Percentiles rank a stretch among this genome's conserved stretches.
phyloP scores from a whole-genome alignment of 2,113 vertebrate species.

The Octodon degus region DNA sequence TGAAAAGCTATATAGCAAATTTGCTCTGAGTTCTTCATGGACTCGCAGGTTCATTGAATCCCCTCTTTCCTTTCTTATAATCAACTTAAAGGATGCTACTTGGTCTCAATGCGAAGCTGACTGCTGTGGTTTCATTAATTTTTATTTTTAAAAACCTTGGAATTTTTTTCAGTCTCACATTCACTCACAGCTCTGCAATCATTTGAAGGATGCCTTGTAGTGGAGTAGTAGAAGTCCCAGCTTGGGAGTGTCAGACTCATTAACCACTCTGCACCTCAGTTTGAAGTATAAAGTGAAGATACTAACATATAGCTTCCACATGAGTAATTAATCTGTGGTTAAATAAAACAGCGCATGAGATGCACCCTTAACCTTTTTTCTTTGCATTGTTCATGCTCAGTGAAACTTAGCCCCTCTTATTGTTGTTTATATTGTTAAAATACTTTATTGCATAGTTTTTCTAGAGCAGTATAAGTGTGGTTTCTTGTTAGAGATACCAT shows the following conservation, averaged over 20 bases:
- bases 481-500: neutral
- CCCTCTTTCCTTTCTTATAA: neutral
- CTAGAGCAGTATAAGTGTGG: neutral
- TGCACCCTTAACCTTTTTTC: neutral
- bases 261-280: conserved; percentile 18
- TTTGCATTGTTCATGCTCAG: neutral
- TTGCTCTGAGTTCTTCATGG: neutral
- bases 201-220: neutral
- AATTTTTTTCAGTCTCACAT: conserved; percentile 19
- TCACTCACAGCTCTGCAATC: neutral
- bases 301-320: neutral
- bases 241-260: conserved; percentile 6
- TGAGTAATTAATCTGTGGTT: neutral
- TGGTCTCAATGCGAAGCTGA: neutral
- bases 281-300: conserved; percentile 6
- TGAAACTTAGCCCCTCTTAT: neutral
- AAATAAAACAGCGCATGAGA: neutral
- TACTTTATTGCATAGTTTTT: neutral
- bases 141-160: neutral
- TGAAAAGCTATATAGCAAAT: neutral
- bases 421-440: neutral
- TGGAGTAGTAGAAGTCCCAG: neutral
- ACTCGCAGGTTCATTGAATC: neutral
- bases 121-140: neutral
- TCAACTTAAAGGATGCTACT: neutral